Evolutionary conservation across 37 sponge, comb jelly and placozoan species (phyloP).

Genomic region (Spongilla lacustris): DNA sequence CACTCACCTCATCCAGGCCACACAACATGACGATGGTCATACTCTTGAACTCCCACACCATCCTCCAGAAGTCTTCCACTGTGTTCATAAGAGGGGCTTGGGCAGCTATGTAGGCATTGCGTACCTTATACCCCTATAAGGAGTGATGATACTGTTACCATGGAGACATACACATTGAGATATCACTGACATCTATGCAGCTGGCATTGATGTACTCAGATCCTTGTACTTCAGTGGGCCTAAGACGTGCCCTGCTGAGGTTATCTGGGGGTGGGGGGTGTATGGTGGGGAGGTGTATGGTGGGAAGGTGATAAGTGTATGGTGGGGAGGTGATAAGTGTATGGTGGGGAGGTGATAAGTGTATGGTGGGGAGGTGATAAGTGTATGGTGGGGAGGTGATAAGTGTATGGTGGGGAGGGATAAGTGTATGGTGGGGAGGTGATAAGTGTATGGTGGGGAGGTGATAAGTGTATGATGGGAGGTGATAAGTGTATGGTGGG

Average conservation of each 20-base stretch:
- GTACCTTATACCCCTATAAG: conserved; percentile 69
- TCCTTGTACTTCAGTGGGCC: conserved; percentile 60
- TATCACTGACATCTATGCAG: conserved; percentile 64
- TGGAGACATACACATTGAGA: neutral
- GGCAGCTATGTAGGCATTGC: conserved; percentile 72
- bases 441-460: no score
- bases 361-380: no score
- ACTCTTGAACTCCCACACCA: conserved; percentile 68
- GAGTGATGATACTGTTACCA: neutral
- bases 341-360: no score
- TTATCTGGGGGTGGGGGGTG: conserved; percentile 20
- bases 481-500: no score
- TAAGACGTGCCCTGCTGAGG: conserved; percentile 52
- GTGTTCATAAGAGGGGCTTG: conserved; percentile 63
- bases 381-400: no score
- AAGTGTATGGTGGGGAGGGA: no score
- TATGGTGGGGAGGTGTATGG: neutral
- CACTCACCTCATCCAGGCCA: conserved; percentile 23
- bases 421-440: no score
- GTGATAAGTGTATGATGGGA: no score
- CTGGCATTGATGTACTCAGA: conserved; percentile 81
- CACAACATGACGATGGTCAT: conserved; percentile 52
- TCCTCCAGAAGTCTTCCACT: conserved; percentile 57
- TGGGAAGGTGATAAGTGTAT: neutral
- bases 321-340: no score